phyloP scores from a whole-genome alignment of 2,888 invertebrate species.

The Sthenelais limicola region DNA sequence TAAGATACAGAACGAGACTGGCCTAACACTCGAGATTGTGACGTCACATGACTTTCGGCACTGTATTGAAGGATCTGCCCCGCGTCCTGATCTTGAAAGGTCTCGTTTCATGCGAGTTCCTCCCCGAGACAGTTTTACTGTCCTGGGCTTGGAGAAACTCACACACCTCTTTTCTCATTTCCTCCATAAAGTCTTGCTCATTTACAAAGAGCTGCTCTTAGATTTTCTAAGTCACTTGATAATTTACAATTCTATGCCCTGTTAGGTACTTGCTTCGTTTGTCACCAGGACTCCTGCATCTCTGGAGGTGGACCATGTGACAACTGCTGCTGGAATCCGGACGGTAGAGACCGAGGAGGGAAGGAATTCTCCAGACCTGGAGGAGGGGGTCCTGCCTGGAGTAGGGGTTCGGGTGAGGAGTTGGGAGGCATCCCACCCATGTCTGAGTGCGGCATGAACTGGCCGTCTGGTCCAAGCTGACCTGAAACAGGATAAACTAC shows the following conservation, averaged over 20 bases:
- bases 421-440: slow-evolving; percentile 21
- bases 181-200: neutral
- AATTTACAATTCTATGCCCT: slow-evolving; percentile 20
- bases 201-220: neutral
- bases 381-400: slow-evolving; percentile 26
- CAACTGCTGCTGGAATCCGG: slow-evolving; percentile 26
- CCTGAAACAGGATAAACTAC: slow-evolving; percentile 39
- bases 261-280: slow-evolving; percentile 8
- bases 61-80: too few species aligned
- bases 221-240: too few species aligned
- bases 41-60: too few species aligned
- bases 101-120: too few species aligned
- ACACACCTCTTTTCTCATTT: neutral
- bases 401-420: slow-evolving; percentile 40
- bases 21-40: too few species aligned
- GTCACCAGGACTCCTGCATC: slow-evolving; percentile 42
- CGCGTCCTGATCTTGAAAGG: too few species aligned
- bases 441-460: slow-evolving; percentile 36
- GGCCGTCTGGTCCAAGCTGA: slow-evolving; percentile 35
- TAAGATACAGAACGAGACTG: too few species aligned
- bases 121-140: too few species aligned
- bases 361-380: slow-evolving; percentile 32
- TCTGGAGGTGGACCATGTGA: slow-evolving; percentile 30
- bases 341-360: slow-evolving; percentile 39
- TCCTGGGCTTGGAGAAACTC: neutral